phyloP scores from a whole-genome alignment of 2,113 vertebrate genomes.

The Bostrychus sinensis region DNA sequence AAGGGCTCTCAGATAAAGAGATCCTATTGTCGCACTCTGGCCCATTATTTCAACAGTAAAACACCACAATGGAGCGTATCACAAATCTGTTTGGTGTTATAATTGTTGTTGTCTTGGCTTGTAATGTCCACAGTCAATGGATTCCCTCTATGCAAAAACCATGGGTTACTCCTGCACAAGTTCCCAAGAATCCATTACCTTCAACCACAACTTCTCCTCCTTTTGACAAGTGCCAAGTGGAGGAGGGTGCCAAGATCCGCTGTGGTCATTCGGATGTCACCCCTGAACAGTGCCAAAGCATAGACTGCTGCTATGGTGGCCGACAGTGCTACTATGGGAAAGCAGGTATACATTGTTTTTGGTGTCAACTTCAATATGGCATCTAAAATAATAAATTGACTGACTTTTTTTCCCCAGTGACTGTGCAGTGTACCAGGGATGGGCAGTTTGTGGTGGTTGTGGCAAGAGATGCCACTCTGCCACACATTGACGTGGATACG shows the following conservation, averaged over 20 bases:
- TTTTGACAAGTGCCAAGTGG: constrained; percentile 62
- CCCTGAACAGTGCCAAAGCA: constrained; percentile 53
- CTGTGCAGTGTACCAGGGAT: constrained; percentile 78
- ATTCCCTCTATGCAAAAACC: background rate
- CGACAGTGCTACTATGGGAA: constrained; percentile 72
- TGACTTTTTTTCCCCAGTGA: constrained; percentile 57
- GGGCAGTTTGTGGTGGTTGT: constrained; percentile 79
- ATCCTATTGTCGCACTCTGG: constrained; percentile 3
- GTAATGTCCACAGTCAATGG: constrained; percentile 31
- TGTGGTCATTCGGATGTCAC: constrained; percentile 64
- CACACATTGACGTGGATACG: constrained; percentile 64
- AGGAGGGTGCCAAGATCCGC: constrained; percentile 48
- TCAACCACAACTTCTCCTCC: background rate
- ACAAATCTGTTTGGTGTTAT: constrained; percentile 37
- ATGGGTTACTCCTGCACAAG: constrained; percentile 10
- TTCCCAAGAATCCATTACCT: background rate
- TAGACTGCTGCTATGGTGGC: constrained; percentile 74
- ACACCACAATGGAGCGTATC: constrained; percentile 47
- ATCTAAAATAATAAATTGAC: background rate
- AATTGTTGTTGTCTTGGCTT: constrained; percentile 22
- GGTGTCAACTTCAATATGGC: too few species aligned
- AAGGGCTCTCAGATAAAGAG: background rate
- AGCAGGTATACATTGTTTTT: constrained; percentile 69
- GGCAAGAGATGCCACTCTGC: constrained; percentile 64
- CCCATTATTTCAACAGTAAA: constrained; percentile 2